Evolutionary conservation across 2,797 vertebrate genomes (phyloP), one percentile per base, ranked within the genome.

Genomic region (Bovichtus variegatus): DNA sequence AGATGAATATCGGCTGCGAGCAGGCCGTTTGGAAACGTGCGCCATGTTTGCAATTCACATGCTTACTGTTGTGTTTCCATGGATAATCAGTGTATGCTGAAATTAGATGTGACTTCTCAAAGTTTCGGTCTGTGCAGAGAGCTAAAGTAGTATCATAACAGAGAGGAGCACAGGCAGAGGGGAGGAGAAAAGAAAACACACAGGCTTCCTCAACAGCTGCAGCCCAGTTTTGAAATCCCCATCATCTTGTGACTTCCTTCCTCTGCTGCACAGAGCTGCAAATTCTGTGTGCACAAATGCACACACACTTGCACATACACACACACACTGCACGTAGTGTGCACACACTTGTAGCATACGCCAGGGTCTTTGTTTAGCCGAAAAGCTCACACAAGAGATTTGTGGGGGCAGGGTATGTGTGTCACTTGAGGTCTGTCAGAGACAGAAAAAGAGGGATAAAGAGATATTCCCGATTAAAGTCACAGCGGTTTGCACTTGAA

Each of bases 221-320:
- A 91, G 92, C 91, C 81, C 76, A 85, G 90, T 93, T 94, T 91
- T 93, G 91, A 94, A 94, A 94, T 93, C 91, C 92, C 92, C 92
- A 87, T 91, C 91, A 84, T 93, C 94, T 94, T 93, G 93, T 94
- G 93, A 95, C 93, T 95, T 95, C 94, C 94, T 95, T 94, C 92
- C 93, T 93, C 86, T 87, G 89, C 87, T 89, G 90, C 88, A 89
- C 70, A 86, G 74, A 79, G 87, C 86, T 92, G 85, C 92, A 89
- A 76, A 89, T 69, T 83, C 51, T 75, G 68, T 63, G 76, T 81
- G 82, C 88, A 81, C 78, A 82, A 55, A 79, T 63, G 66, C 71
- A 75, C 76, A 59, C 63, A 78, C 66, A 76, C 16, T 47, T 53
- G 63, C 61, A 66, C 38, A 34, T 34, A 38, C 41, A 47, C 46